phyloP scores from a whole-genome alignment of 2,113 vertebrate genomes.

The Psittacula cyanocephala region DNA sequence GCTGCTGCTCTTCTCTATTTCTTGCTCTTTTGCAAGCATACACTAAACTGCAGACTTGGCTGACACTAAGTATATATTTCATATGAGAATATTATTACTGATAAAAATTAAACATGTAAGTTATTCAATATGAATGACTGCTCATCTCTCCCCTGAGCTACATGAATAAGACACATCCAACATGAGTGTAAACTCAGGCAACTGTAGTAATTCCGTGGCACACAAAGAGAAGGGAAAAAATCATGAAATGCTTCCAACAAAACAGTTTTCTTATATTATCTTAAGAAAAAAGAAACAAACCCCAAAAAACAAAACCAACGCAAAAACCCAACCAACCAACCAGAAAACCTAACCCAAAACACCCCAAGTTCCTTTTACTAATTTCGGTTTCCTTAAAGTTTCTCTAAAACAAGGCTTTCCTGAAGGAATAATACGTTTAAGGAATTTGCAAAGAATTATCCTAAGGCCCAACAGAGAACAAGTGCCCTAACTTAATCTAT shows the following conservation, averaged over 20 bases:
- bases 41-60: not conserved
- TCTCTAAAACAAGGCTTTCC: not conserved
- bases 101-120: constrained; percentile 26
- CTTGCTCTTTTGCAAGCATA: not conserved
- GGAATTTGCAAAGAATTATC: not conserved
- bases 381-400: not conserved
- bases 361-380: not conserved
- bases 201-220: not conserved
- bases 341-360: not conserved
- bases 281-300: not conserved
- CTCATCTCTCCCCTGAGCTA: constrained; percentile 12
- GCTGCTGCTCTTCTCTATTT: not conserved
- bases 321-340: not conserved
- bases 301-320: not conserved
- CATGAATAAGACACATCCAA: not conserved
- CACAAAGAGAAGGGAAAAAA: not conserved
- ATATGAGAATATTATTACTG: not conserved
- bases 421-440: not conserved
- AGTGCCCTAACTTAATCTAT: not conserved
- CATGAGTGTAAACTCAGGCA: not conserved
- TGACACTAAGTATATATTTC: not conserved
- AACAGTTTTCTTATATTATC: not conserved
- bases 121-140: constrained; percentile 64
- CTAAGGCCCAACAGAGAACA: not conserved
- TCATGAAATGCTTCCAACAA: not conserved